Evolutionary conservation across 2,797 vertebrate genomes (phyloP), one percentile per base, ranked within the genome.

Genomic region (Cuculus canorus): DNA sequence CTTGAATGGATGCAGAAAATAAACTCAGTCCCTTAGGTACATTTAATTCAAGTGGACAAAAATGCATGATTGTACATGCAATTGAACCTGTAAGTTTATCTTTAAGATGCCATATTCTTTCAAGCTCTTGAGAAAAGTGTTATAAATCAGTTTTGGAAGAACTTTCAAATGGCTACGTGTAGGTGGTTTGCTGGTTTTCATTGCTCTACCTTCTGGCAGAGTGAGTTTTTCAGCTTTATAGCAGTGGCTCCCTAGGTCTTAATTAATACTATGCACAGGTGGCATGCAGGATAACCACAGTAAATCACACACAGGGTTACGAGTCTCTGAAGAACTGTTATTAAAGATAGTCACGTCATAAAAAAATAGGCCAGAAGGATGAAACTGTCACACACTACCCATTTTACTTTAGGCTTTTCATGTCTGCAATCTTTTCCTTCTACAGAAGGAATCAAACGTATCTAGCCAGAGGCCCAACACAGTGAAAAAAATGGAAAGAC

Each of bases 221-320:
- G 56, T 56, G 73, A 94, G 92, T 91, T 92, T 90, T 96, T 95
- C 94, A 95, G 92, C 80, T 97, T 96, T 93, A 93, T 57, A 85
- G 71, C 50, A 84, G 33, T 80, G 19, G 83, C 41, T 95, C 72
- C 63, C 64, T 28, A 23, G 70, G 81, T 95, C 76, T 97, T 97
- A 97, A 97, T 97, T 97, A 97, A 97, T 96, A 88, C 57, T 14
- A 57, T 52, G 76, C 82, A 97, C 93, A 96, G 95, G 89, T 97
- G 95, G 73, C 92, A 35, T 76, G 73, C 88, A 60, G 65, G 91
- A 96, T 96, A 95, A 95, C 83, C 65, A 78, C 65, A 79, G 88
- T 95, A 95, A 97, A 96, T 97, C 91, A 96, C 52, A 85, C 45
- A 84, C 96, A 94, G 48, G 63, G 25, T 95, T 96, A 96, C 72